Evolutionary conservation across 2,888 invertebrate genomes (phyloP).

Genomic region (Pherbina coryleti): DNA sequence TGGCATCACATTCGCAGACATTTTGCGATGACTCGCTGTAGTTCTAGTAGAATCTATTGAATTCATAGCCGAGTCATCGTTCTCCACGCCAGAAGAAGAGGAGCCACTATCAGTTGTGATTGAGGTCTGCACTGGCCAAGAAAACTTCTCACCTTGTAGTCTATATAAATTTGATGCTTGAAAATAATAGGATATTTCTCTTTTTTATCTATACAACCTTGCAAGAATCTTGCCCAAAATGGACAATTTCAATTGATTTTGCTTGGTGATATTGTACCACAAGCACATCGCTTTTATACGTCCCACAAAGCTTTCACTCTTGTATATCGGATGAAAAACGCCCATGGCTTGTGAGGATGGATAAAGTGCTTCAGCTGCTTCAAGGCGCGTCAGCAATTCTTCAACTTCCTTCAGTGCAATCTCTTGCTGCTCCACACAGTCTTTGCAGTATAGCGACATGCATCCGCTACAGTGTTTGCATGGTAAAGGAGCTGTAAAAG

Average conservation of each 20-base stretch:
- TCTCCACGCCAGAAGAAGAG: conserved; percentile 66
- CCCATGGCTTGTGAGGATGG: conserved; percentile 87
- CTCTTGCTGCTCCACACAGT: conserved; percentile 80
- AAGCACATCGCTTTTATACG: conserved; percentile 82
- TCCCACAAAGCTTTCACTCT: conserved; percentile 66
- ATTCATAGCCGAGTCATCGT: conserved; percentile 65
- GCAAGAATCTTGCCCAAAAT: conserved; percentile 78
- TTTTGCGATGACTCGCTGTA: conserved; percentile 49
- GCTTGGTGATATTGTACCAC: conserved; percentile 91
- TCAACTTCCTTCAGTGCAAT: conserved; percentile 82
- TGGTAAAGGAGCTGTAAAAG: conserved; percentile 54
- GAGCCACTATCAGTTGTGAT: conserved; percentile 60
- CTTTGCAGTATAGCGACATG: conserved; percentile 78
- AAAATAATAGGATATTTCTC: no score
- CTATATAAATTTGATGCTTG: conserved; percentile 45
- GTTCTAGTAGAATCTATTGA: conserved; percentile 62
- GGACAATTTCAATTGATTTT: conserved; percentile 84
- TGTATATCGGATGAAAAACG: conserved; percentile 76
- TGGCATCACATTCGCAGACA: conserved; percentile 46
- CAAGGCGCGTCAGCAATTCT: conserved; percentile 78
- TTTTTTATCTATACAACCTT: conserved; percentile 50
- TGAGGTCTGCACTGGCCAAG: conserved; percentile 68
- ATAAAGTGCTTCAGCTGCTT: conserved; percentile 84
- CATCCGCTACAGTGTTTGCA: conserved; percentile 74
- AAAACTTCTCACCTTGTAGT: conserved; percentile 67